phyloP scores from a whole-genome alignment of 2,888 invertebrate genomes.

The Ryuthela nishihirai region DNA sequence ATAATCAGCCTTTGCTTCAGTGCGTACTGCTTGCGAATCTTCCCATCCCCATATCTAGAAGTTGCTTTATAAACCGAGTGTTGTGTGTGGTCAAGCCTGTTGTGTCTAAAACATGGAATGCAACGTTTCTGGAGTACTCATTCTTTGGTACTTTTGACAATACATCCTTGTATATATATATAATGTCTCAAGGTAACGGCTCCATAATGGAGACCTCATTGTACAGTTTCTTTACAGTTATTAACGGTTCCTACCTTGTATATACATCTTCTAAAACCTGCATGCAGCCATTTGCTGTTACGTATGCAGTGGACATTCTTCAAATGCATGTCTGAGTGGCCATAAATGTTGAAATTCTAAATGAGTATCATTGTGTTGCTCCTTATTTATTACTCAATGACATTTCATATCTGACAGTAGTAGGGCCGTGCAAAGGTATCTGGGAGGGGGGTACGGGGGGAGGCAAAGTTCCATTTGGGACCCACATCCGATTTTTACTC shows the following conservation, averaged over 20 bases:
- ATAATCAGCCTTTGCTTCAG: no score
- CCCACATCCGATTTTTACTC: no score
- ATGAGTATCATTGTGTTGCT: no score
- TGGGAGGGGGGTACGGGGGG: no score
- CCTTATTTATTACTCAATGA: no score
- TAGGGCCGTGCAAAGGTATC: no score
- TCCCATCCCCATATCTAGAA: background rate
- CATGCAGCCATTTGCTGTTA: constrained; percentile 11
- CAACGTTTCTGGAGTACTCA: constrained; percentile 21
- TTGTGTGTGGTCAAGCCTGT: constrained; percentile 24
- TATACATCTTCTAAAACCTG: constrained; percentile 21
- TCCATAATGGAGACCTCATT: constrained; percentile 14
- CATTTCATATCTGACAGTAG: no score
- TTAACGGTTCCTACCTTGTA: constrained; percentile 35
- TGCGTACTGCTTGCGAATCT: no score
- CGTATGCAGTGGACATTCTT: constrained; percentile 21
- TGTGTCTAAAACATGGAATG: constrained; percentile 30
- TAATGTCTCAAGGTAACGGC: constrained; percentile 28
- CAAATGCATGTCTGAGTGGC: constrained; percentile 27
- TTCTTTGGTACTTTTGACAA: constrained; percentile 33
- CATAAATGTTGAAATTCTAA: constrained; percentile 37
- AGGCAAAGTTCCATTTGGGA: no score
- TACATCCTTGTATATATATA: constrained; percentile 35
- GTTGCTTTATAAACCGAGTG: no score
- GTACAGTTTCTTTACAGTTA: constrained; percentile 38